Evolutionary conservation across 2,113 vertebrate genomes (phyloP).

Genomic region (Jacana jacana): DNA sequence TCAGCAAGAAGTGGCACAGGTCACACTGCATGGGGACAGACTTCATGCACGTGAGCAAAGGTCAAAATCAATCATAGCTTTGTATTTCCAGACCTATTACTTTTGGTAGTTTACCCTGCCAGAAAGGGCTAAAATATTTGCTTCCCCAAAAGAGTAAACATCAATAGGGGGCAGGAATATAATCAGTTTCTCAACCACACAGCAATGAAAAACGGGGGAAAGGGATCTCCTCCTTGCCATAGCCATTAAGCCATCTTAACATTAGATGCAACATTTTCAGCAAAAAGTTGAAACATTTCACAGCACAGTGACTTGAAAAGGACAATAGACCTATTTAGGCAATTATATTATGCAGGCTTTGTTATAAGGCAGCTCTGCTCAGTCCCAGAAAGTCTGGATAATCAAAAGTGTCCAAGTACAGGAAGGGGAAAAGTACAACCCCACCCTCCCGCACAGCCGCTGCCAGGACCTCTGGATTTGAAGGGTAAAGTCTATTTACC

Average conservation of each 20-base stretch:
- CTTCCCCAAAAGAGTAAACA: conserved; percentile 47
- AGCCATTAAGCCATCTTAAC: not conserved
- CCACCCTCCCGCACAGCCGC: conserved; percentile 40
- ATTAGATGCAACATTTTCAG: not conserved
- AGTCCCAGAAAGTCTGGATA: conserved; percentile 60
- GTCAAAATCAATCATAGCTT: conserved; percentile 63
- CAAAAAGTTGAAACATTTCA: conserved; percentile 28
- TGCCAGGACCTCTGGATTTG: conserved; percentile 53
- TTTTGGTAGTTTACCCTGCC: conserved; percentile 51
- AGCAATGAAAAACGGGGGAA: not conserved
- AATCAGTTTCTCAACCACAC: not conserved
- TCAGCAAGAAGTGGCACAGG: conserved; percentile 31
- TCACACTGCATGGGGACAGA: conserved; percentile 46
- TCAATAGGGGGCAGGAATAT: not conserved
- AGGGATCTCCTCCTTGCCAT: not conserved
- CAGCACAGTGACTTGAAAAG: not conserved
- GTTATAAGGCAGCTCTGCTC: conserved; percentile 53
- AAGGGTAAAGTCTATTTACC: conserved; percentile 46
- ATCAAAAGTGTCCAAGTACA: conserved; percentile 64
- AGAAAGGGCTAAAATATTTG: conserved; percentile 46
- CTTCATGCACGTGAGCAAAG: conserved; percentile 55
- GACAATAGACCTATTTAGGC: conserved; percentile 53
- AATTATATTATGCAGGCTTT: conserved; percentile 57
- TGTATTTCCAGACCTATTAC: conserved; percentile 44
- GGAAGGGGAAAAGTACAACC: conserved; percentile 66